Conservation (phyloP, 1,140 invertebrate genomes). For the Araneus ventricosus region DNA sequence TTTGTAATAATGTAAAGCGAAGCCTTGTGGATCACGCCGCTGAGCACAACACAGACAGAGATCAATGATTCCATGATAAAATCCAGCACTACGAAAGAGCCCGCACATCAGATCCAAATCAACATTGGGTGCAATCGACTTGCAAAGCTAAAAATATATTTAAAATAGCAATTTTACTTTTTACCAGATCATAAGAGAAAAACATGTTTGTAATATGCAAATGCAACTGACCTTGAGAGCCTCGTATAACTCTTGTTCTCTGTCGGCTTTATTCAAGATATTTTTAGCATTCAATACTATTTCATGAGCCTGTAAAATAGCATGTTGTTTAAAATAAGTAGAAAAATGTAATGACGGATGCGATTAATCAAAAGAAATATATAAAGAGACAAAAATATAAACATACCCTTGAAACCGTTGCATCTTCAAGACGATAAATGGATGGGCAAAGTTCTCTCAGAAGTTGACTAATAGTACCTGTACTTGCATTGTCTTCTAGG, state of each 20-base stretch:
- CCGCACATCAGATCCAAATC: conserved; percentile 89
- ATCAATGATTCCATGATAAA: conserved; percentile 92
- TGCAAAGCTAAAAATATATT: conserved; percentile 85
- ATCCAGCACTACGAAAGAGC: conserved; percentile 83
- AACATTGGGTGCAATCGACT: conserved; percentile 88
- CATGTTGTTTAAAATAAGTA: not conserved
- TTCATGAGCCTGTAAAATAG: conserved; percentile 87
- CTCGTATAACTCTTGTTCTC: conserved; percentile 87
- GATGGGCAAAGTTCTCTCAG: conserved; percentile 95
- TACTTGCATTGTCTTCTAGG: conserved; percentile 95
- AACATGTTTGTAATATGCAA: not conserved
- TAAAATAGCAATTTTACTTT: not conserved
- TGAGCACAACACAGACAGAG: conserved; percentile 90
- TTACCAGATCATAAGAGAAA: not conserved
- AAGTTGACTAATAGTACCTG: conserved; percentile 92
- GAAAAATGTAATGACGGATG: not conserved
- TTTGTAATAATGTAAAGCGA: conserved; percentile 93
- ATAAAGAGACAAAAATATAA: conserved; percentile 34
- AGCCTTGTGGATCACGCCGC: conserved; percentile 92
- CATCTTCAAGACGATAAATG: conserved; percentile 96
- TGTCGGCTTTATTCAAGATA: conserved; percentile 84
- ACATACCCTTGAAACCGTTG: conserved; percentile 92
- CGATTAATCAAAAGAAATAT: not conserved
- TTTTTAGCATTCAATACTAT: conserved; percentile 89
- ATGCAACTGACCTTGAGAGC: conserved; percentile 83